These are phyloP conservation scores for Dusona sp. DNA, from an alignment of 2,888 invertebrate species.

Conservation along the genomic window DNA sequence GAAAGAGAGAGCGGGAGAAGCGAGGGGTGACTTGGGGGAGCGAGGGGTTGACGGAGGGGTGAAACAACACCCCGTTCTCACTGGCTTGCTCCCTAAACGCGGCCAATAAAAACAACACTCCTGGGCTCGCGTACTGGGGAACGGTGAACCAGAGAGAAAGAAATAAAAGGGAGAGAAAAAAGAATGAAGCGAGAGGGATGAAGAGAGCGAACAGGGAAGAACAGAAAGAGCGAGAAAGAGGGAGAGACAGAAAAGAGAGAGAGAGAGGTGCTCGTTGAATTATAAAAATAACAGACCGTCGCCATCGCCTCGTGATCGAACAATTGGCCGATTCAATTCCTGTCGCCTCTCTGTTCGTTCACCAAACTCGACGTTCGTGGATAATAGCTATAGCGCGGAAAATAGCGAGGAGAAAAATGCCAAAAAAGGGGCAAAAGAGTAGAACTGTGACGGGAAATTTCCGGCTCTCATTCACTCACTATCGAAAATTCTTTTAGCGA, in stretches of 20 bases:
- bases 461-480: constrained; percentile 51
- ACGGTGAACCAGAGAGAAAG: constrained; percentile 53
- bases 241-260: constrained; percentile 68
- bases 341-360: constrained; percentile 68
- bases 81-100: constrained; percentile 78
- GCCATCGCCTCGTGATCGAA: constrained; percentile 77
- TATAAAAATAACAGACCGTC: constrained; percentile 83
- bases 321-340: constrained; percentile 81
- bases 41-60: constrained; percentile 76
- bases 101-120: constrained; percentile 83
- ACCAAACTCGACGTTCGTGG: constrained; percentile 36
- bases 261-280: constrained; percentile 77
- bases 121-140: constrained; percentile 57
- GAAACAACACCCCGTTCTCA: constrained; percentile 83
- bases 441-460: constrained; percentile 57
- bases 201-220: constrained; percentile 54
- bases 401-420: neutral
- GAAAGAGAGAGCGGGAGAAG: constrained; percentile 22
- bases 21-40: constrained; percentile 71
- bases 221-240: constrained; percentile 52
- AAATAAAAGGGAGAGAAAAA: constrained; percentile 60
- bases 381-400: constrained; percentile 24
- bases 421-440: constrained; percentile 9
- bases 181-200: constrained; percentile 61
- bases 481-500: constrained; percentile 61